A percentile compares a stretch with the other conserved stretches of the same genome.
Conservation (phyloP, 1,140 invertebrate species). For the Drosophila sp. region DNA sequence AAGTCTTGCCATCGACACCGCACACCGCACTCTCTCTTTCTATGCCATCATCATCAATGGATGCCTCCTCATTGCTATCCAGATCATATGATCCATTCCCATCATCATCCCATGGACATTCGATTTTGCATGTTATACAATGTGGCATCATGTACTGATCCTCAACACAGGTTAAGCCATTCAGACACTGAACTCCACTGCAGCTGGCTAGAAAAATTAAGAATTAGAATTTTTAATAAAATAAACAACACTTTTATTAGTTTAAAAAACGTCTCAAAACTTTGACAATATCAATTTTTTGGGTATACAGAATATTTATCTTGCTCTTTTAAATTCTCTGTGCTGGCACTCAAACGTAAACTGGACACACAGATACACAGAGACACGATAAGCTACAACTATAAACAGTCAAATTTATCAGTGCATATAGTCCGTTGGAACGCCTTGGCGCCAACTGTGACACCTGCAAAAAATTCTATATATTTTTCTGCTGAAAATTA, state of each 20-base stretch:
- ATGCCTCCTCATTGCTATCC: constrained; percentile 65
- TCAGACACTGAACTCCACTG: constrained; percentile 91
- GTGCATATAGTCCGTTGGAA: constrained; percentile 49
- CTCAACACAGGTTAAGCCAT: constrained; percentile 92
- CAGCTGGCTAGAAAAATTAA: constrained; percentile 88
- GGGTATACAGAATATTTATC: too few species aligned
- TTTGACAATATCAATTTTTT: too few species aligned
- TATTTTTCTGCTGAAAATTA: constrained; percentile 72
- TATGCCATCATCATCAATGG: constrained; percentile 31
- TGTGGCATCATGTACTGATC: constrained; percentile 94
- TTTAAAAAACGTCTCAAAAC: too few species aligned
- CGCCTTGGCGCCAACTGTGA: constrained; percentile 83
- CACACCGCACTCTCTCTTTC: constrained; percentile 88
- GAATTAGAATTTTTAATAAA: too few species aligned
- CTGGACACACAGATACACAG: too few species aligned
- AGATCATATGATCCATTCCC: constrained; percentile 32
- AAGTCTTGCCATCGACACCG: constrained; percentile 94
- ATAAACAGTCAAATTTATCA: constrained; percentile 82
- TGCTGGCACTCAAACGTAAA: too few species aligned
- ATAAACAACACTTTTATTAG: too few species aligned
- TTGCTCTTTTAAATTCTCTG: too few species aligned
- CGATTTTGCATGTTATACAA: constrained; percentile 91
- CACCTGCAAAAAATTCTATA: constrained; percentile 77
- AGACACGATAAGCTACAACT: constrained; percentile 26
- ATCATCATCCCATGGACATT: constrained; percentile 86